These are phyloP conservation scores for Oscheius myriophilus DNA, from an alignment of 2,888 invertebrate genomes.

Conservation along the genomic window DNA sequence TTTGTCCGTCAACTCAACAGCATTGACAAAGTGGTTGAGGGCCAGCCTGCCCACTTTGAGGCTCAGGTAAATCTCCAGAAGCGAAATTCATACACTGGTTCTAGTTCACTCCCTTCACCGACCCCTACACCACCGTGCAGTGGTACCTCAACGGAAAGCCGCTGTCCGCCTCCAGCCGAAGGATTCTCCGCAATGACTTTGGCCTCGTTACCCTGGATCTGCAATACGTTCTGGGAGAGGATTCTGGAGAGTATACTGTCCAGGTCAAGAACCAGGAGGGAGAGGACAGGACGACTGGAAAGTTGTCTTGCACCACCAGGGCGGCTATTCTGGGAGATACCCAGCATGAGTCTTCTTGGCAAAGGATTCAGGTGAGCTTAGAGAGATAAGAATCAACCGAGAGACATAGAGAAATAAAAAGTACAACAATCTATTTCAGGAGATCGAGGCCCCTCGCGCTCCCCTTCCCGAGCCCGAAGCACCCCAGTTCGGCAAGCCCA, in stretches of 20 bases:
- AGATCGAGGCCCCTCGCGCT: slow-evolving; percentile 79
- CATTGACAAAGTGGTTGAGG: slow-evolving; percentile 76
- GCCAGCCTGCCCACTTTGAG: slow-evolving; percentile 90
- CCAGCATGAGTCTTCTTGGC: slow-evolving; percentile 90
- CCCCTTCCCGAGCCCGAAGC: slow-evolving; percentile 80
- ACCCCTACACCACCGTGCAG: slow-evolving; percentile 59
- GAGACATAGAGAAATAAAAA: slow-evolving; percentile 74
- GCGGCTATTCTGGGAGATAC: slow-evolving; percentile 80
- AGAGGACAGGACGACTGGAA: slow-evolving; percentile 80
- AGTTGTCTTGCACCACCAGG: slow-evolving; percentile 60
- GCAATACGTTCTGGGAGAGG: slow-evolving; percentile 84
- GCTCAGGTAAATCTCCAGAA: slow-evolving; percentile 76
- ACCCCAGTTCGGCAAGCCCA: slow-evolving; percentile 87
- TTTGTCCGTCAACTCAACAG: slow-evolving; percentile 75
- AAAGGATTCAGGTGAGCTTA: slow-evolving; percentile 80
- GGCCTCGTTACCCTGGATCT: slow-evolving; percentile 91
- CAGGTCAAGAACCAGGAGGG: slow-evolving; percentile 87
- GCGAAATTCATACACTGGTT: neutral
- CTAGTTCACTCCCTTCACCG: slow-evolving; percentile 74
- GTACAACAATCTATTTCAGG: slow-evolving; percentile 86
- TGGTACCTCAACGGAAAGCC: slow-evolving; percentile 83
- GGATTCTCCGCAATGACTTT: slow-evolving; percentile 81
- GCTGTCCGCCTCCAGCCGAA: slow-evolving; percentile 76
- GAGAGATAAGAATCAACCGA: no score
- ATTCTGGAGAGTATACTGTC: slow-evolving; percentile 71